A percentile compares a stretch with the other conserved stretches of the same genome.
Evolutionary conservation across 1,140 invertebrate species (phyloP).

Genomic region (Euwallacea similis): DNA sequence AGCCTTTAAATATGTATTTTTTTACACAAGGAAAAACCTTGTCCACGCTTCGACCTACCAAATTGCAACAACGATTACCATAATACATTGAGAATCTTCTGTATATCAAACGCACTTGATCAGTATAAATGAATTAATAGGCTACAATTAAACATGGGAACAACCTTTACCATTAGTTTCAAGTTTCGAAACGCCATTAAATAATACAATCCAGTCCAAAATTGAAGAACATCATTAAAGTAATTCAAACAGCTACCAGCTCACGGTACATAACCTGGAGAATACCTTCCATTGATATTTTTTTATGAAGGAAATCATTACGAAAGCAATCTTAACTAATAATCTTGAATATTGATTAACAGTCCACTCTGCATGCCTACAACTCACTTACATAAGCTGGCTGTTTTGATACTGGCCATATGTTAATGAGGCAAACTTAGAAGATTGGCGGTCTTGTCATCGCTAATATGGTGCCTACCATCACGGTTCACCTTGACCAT

Average conservation of each 20-base stretch:
- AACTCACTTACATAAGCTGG: background rate
- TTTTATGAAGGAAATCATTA: slow-evolving; percentile 1
- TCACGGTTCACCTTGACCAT: slow-evolving; percentile 35
- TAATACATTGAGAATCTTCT: too few species aligned
- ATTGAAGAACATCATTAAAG: background rate
- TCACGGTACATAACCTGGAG: background rate
- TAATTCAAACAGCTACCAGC: too few species aligned
- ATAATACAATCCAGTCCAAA: background rate
- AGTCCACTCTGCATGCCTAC: background rate
- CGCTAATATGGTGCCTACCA: slow-evolving; percentile 24
- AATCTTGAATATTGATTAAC: slow-evolving; percentile 4
- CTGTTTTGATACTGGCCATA: slow-evolving; percentile 3
- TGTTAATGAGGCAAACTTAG: background rate
- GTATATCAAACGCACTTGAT: too few species aligned
- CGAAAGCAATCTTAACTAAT: background rate
- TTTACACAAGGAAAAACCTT: too few species aligned
- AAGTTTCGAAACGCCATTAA: background rate
- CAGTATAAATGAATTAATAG: too few species aligned
- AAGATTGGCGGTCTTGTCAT: slow-evolving; percentile 15
- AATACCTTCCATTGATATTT: background rate
- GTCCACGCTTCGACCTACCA: too few species aligned
- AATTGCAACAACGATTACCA: too few species aligned
- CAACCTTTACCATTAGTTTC: too few species aligned
- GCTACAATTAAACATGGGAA: too few species aligned
- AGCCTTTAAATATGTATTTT: too few species aligned